A percentile compares a stretch with the other conserved stretches of the same genome.
These are phyloP conservation scores for Vireo altiloquus DNA, from an alignment of 2,113 vertebrate species.

Conservation along the genomic window DNA sequence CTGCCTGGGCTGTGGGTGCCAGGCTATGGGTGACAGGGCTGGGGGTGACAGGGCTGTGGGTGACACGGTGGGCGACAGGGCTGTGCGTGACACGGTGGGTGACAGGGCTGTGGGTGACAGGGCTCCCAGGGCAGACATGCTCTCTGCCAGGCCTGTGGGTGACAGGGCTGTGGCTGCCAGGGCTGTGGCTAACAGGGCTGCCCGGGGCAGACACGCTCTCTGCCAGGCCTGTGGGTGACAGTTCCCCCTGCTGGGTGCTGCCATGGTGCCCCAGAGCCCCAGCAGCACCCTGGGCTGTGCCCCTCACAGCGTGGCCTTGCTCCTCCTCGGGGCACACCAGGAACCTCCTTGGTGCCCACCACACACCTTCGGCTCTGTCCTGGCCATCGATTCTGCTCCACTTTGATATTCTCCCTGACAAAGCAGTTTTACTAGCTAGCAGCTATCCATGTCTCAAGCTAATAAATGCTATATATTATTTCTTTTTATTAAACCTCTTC, in stretches of 20 bases:
- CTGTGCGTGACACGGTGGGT: fast-evolving
- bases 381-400: not conserved
- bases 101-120: not conserved
- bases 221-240: fast-evolving
- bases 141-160: fast-evolving
- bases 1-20: fast-evolving
- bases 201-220: fast-evolving
- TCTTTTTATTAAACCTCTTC: conserved; percentile 1
- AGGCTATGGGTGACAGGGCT: too few species aligned
- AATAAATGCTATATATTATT: not conserved
- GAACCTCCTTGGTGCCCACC: not conserved
- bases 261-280: too few species aligned
- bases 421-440: conserved; percentile 27
- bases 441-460: not conserved
- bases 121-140: fast-evolving
- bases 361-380: not conserved
- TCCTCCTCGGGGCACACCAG: not conserved
- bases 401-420: not conserved
- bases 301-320: too few species aligned
- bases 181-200: not conserved
- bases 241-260: too few species aligned
- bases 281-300: too few species aligned
- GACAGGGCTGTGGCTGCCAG: too few species aligned
- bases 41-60: fast-evolving
- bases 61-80: too few species aligned